Base-by-base conservation (phyloP, 64 coral and sea anemone species). In the Anthopleura sola region DNA sequence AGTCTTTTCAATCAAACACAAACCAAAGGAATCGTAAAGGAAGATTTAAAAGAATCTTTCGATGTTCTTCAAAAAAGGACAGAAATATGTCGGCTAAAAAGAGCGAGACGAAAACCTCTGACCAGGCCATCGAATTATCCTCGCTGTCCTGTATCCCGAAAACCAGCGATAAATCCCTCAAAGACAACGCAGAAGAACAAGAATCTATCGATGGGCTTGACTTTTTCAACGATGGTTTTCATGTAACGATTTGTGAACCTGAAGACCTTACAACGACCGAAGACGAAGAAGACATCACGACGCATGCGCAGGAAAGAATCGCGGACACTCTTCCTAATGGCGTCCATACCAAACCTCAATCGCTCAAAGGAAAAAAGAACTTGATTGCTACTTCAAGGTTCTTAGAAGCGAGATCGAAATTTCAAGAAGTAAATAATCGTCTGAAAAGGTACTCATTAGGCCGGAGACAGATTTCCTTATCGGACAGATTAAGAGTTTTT, bases 191-290 rank as follows among this genome's bases (percentile, higher is more conserved):
- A 31, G 78, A 33, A 14, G 15, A 53, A 48, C 49, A 53, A 24
- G 78, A 28, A 2, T 81, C 78, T 36, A 46, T 81, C 14, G 49
- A 81, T 48, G 78, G 78, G 16, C 39, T 28, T 5, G 78, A 81
- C 48, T 49, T 48, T 44, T 81, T 48, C 12, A 79, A 79, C 37
- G 50, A 83, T 54, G 47, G 50, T 56, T 49, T 83, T 57, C 50
- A 24, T 32, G 82, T 49, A 4, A 26, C 82, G 1, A 6, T 83
- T 38, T 83, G 82, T 37, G 55, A 54, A 36, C 50, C 82, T 56
- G 82, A 83, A 18, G 82, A 83, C 31, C 82, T 83, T 5, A 83
- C 82, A 17, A 49, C 82, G 1, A 83, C 82, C 20, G 82, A 83
- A 56, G 82, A 83, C 20, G 82, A 83, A 38, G 44, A 55, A 24